A percentile compares a stretch with the other conserved stretches of the same genome.
These are phyloP conservation scores for Drosophila leontia DNA, from an alignment of 1,140 invertebrate species.

Conservation along the genomic window DNA sequence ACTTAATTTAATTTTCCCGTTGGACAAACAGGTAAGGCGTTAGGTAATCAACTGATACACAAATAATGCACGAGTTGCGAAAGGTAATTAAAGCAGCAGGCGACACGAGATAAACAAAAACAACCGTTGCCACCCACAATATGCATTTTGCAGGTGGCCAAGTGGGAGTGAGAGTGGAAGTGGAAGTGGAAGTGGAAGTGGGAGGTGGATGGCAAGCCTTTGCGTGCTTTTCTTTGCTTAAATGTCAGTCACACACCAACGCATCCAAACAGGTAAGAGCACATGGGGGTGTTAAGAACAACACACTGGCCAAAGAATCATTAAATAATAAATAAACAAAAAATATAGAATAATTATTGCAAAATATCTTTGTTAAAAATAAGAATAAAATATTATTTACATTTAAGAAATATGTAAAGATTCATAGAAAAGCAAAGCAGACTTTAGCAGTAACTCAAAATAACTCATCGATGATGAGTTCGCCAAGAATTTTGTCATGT, in stretches of 20 bases:
- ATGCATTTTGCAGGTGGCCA: slow-evolving; percentile 8
- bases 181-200: neutral
- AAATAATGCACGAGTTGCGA: slow-evolving; percentile 40
- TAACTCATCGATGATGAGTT: neutral
- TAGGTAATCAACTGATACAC: slow-evolving; percentile 53
- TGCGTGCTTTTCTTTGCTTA: slow-evolving; percentile 33
- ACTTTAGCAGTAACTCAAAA: neutral
- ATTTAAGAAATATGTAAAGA: neutral
- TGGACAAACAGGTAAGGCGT: slow-evolving; percentile 28
- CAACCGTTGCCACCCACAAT: slow-evolving; percentile 32
- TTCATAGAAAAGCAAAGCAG: neutral
- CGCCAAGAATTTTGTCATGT: neutral
- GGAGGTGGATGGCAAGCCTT: slow-evolving; percentile 11
- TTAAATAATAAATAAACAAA: too few relatives aligned
- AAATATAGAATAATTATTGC: neutral
- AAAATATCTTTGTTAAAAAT: neutral
- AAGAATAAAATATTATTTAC: neutral
- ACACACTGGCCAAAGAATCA: slow-evolving; percentile 1
- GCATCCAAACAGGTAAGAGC: slow-evolving; percentile 11
- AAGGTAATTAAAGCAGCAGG: slow-evolving; percentile 28
- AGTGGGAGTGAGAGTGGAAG: neutral
- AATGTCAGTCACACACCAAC: slow-evolving; percentile 30
- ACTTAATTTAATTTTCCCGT: slow-evolving; percentile 62
- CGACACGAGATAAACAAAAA: slow-evolving; percentile 39
- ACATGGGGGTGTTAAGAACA: slow-evolving; percentile 28